Conservation (phyloP, 2,888 invertebrate species). For the Cryptocephalus primarius region DNA sequence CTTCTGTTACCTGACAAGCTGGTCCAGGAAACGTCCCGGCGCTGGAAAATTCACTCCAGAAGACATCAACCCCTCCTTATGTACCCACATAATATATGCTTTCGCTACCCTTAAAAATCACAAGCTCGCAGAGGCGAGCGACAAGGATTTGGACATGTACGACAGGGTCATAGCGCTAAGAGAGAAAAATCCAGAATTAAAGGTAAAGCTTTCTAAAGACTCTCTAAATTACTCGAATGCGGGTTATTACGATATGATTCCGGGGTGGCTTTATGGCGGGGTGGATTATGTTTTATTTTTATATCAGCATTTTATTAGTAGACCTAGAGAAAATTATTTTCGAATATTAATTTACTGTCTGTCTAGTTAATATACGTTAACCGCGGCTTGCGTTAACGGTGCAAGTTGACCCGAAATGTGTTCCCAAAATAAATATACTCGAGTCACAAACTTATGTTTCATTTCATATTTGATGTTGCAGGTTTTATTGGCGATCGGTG, state of each 20-base stretch:
- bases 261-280: too few relatives aligned
- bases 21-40: slow-evolving; percentile 88
- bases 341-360: too few relatives aligned
- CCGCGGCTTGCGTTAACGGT: too few relatives aligned
- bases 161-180: slow-evolving; percentile 74
- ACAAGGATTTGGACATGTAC: slow-evolving; percentile 78
- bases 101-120: slow-evolving; percentile 86
- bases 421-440: too few relatives aligned
- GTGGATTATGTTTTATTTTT: too few relatives aligned
- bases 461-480: slow-evolving; percentile 26
- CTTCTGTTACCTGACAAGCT: slow-evolving; percentile 92
- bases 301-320: too few relatives aligned
- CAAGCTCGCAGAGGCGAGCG: slow-evolving; percentile 66
- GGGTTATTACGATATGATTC: too few relatives aligned
- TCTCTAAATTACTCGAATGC: too few relatives aligned
- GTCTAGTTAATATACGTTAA: too few relatives aligned
- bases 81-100: slow-evolving; percentile 91
- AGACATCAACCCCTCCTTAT: slow-evolving; percentile 77
- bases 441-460: background rate
- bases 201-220: slow-evolving; percentile 40
- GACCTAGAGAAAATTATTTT: too few relatives aligned
- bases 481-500: slow-evolving; percentile 80
- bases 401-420: too few relatives aligned
- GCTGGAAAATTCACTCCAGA: slow-evolving; percentile 82
- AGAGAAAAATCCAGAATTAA: slow-evolving; percentile 79